Evolutionary conservation across 1,140 invertebrate species (phyloP).

Genomic region (Panonychus citri): DNA sequence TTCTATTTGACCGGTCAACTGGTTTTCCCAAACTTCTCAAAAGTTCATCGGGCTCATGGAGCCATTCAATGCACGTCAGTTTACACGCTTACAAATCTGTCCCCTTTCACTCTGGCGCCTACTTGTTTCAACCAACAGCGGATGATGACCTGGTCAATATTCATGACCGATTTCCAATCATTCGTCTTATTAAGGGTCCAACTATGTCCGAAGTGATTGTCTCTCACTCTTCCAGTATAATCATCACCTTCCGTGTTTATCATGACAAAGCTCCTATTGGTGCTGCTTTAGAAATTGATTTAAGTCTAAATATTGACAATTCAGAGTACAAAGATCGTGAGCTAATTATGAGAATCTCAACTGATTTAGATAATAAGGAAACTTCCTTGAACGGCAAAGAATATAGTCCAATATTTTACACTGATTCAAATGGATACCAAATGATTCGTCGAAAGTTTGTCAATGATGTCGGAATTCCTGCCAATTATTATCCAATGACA

Average conservation of each 20-base stretch:
- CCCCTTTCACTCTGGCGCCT: slow-evolving; percentile 76
- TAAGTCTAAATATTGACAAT: slow-evolving; percentile 12
- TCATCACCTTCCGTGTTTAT: slow-evolving; percentile 51
- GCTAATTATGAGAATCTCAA: slow-evolving; percentile 29
- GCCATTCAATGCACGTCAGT: slow-evolving; percentile 36
- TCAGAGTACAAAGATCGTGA: not conserved
- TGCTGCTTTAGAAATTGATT: slow-evolving; percentile 12
- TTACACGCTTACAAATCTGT: slow-evolving; percentile 70
- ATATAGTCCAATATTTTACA: slow-evolving; percentile 38
- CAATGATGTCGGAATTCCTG: slow-evolving; percentile 49
- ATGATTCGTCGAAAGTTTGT: slow-evolving; percentile 54
- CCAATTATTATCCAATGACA: slow-evolving; percentile 70
- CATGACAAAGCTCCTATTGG: slow-evolving; percentile 13
- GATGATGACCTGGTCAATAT: slow-evolving; percentile 38
- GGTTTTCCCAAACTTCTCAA: slow-evolving; percentile 44
- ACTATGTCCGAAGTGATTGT: slow-evolving; percentile 55
- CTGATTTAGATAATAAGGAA: slow-evolving; percentile 22
- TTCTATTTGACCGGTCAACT: slow-evolving; percentile 50
- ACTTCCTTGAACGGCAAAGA: not conserved
- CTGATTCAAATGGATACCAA: slow-evolving; percentile 84
- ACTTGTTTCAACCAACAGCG: slow-evolving; percentile 68
- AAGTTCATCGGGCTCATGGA: slow-evolving; percentile 35
- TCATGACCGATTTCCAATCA: slow-evolving; percentile 29
- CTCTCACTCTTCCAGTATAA: slow-evolving; percentile 47
- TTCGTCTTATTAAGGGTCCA: slow-evolving; percentile 50